Percentiles rank a stretch among this genome's conserved stretches.
Conservation (phyloP, 2,797 vertebrate species). For the Siniperca undulata region DNA sequence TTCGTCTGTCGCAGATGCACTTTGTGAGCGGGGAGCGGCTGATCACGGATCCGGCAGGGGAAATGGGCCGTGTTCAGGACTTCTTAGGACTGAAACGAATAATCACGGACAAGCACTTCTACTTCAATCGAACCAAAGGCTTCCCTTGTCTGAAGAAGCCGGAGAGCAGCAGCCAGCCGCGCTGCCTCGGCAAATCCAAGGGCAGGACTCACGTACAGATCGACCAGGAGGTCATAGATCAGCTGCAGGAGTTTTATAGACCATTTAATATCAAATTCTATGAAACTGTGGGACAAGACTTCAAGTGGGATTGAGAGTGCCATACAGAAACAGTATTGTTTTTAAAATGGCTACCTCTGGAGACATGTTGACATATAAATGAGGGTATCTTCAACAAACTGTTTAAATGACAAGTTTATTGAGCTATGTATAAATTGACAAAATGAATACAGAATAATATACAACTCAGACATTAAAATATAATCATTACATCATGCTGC, state of each 20-base stretch:
- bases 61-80: slow-evolving; percentile 96
- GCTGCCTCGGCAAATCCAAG: slow-evolving; percentile 97
- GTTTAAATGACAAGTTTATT: slow-evolving; percentile 21
- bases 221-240: slow-evolving; percentile 94
- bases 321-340: slow-evolving; percentile 20
- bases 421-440: slow-evolving; percentile 23
- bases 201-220: slow-evolving; percentile 98
- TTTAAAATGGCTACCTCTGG: slow-evolving; percentile 51
- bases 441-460: slow-evolving; percentile 18
- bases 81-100: slow-evolving; percentile 95
- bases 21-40: slow-evolving; percentile 96
- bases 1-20: slow-evolving; percentile 95
- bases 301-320: slow-evolving; percentile 92
- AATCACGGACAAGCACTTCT: slow-evolving; percentile 97
- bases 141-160: slow-evolving; percentile 97
- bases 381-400: slow-evolving; percentile 27
- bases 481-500: slow-evolving; percentile 29
- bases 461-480: slow-evolving; percentile 28
- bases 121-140: slow-evolving; percentile 99
- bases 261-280: slow-evolving; percentile 97
- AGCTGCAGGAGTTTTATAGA: slow-evolving; percentile 96
- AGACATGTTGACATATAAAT: slow-evolving; percentile 19
- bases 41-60: slow-evolving; percentile 95
- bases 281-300: slow-evolving; percentile 97
- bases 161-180: slow-evolving; percentile 90